Evolutionary conservation across 2,797 vertebrate genomes (phyloP).

Genomic region (Ficedula albicollis): DNA sequence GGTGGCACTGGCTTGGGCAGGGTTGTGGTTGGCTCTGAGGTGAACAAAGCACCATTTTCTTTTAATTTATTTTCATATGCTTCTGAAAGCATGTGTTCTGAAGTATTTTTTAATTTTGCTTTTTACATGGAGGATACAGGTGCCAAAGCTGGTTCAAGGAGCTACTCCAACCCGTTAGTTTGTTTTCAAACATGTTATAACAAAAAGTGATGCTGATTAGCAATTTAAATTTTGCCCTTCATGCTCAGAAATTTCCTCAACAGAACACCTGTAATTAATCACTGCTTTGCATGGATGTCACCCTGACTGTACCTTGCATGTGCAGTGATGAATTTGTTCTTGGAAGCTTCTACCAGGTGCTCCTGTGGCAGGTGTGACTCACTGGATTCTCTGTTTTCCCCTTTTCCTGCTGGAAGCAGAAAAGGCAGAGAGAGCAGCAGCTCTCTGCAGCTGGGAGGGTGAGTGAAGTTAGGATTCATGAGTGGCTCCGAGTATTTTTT

Average conservation of each 20-base stretch:
- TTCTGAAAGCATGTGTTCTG: not conserved
- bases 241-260: constrained; percentile 21
- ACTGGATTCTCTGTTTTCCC: not conserved
- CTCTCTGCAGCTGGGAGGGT: too few species aligned
- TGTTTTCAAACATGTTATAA: constrained; percentile 71
- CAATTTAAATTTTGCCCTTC: constrained; percentile 48
- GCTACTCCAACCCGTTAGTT: constrained; percentile 4
- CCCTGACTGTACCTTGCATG: not conserved
- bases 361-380: not conserved
- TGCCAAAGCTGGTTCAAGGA: constrained; percentile 20
- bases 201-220: constrained; percentile 52
- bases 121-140: not conserved
- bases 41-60: not conserved
- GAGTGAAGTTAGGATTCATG: too few species aligned
- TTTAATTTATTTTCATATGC: too few species aligned
- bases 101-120: not conserved
- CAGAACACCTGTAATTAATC: constrained; percentile 64
- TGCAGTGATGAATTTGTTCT: not conserved
- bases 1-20: accelerated
- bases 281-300: not conserved
- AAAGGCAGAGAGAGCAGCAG: too few species aligned
- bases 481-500: too few species aligned
- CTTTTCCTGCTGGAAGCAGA: not conserved
- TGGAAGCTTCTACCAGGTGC: constrained; percentile 8
- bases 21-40: accelerated